A percentile compares a stretch with the other conserved stretches of the same genome.
Evolutionary conservation across 2,888 invertebrate genomes (phyloP).

Genomic region (Hoplodrina ambigua): DNA sequence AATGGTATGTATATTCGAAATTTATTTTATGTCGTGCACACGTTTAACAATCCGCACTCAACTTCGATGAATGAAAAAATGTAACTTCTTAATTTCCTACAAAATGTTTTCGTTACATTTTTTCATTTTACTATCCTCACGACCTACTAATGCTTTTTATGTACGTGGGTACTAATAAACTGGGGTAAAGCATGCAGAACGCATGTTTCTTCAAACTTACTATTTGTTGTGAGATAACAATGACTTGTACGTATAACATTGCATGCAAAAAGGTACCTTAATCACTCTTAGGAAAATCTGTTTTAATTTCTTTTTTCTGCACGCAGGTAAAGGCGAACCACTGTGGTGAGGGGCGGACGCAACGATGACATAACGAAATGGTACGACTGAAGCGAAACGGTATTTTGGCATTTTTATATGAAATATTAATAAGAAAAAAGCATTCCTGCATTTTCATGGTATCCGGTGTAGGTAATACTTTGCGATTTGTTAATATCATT

Average conservation of each 20-base stretch:
- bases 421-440: conserved; percentile 63
- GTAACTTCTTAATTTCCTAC: conserved; percentile 38
- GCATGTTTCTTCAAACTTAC: conserved; percentile 79
- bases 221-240: conserved; percentile 91
- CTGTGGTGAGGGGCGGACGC: conserved; percentile 71
- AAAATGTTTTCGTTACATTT: conserved; percentile 59
- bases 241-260: conserved; percentile 66
- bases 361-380: conserved; percentile 49
- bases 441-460: conserved; percentile 71
- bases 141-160: conserved; percentile 80
- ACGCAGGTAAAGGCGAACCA: conserved; percentile 79
- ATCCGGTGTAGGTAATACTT: conserved; percentile 41
- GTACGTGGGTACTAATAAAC: conserved; percentile 74
- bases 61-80: conserved; percentile 77
- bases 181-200: conserved; percentile 72
- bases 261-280: conserved; percentile 44
- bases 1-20: conserved; percentile 88
- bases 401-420: conserved; percentile 59
- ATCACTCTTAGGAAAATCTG: conserved; percentile 9
- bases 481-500: conserved; percentile 46
- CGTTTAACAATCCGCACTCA: conserved; percentile 85
- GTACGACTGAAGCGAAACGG: conserved; percentile 56
- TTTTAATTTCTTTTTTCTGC: conserved; percentile 56
- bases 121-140: conserved; percentile 65
- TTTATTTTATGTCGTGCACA: conserved; percentile 84